These are phyloP conservation scores for Peromyscus attwateri DNA, from an alignment of 2,797 vertebrate genomes.

Conservation along the genomic window DNA sequence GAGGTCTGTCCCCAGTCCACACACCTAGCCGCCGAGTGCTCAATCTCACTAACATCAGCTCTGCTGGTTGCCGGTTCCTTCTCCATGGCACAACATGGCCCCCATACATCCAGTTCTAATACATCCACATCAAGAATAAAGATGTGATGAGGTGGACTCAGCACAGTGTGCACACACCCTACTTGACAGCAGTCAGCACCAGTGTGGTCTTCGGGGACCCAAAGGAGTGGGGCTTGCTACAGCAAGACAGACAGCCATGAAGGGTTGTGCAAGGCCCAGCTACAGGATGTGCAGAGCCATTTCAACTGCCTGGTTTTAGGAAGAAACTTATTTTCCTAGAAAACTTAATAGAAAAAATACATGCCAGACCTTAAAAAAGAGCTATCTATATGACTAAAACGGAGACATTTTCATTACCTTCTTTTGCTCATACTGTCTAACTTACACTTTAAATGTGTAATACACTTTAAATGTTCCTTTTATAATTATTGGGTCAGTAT, in stretches of 20 bases:
- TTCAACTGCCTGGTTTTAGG: background rate
- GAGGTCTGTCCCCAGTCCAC: background rate
- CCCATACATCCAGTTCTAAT: background rate
- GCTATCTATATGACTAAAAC: background rate
- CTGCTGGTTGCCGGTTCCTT: background rate
- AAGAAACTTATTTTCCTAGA: background rate
- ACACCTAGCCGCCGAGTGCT: background rate
- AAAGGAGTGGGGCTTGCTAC: background rate
- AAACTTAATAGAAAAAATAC: conserved; percentile 50
- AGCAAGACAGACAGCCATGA: background rate
- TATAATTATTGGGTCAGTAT: conserved; percentile 1
- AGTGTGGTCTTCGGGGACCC: background rate
- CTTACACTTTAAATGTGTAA: conserved; percentile 6
- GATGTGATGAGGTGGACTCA: background rate
- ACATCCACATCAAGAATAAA: background rate
- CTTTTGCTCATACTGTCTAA: conserved; percentile 48
- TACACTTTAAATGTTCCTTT: conserved; percentile 28
- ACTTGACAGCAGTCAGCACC: background rate
- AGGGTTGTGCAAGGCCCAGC: background rate
- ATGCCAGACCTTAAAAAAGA: conserved; percentile 28
- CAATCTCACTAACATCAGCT: background rate
- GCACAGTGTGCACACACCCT: background rate
- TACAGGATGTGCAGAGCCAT: background rate
- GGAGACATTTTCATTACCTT: background rate
- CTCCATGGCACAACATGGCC: background rate